Evolutionary conservation across 2,113 vertebrate species (phyloP).

Genomic region (Sminthopsis crassicaudata): DNA sequence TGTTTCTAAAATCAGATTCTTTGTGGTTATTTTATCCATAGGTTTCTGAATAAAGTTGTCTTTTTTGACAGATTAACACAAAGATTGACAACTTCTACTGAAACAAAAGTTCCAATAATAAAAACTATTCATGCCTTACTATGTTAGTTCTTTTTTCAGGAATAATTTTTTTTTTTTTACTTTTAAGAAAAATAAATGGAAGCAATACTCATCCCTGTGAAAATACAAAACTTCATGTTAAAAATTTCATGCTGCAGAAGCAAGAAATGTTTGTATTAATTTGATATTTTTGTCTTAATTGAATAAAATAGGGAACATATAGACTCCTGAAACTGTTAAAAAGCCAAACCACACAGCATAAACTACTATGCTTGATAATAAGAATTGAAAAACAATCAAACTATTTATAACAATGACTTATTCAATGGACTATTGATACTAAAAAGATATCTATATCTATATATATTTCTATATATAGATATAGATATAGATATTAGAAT

Average conservation of each 20-base stretch:
- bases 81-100: background rate
- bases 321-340: background rate
- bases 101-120: background rate
- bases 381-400: background rate
- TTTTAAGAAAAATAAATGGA: background rate
- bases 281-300: background rate
- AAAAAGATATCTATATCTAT: background rate
- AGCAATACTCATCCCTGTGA: background rate
- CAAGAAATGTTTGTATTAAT: background rate
- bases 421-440: background rate
- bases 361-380: background rate
- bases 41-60: background rate
- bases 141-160: background rate
- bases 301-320: background rate
- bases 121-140: background rate
- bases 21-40: background rate
- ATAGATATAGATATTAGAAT: no score
- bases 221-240: background rate
- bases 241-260: background rate
- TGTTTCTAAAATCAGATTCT: background rate
- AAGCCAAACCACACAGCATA: background rate
- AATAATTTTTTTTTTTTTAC: background rate
- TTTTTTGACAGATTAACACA: background rate
- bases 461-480: no score
- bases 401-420: background rate